A percentile compares a stretch with the other conserved stretches of the same genome.
Evolutionary conservation across 2,113 vertebrate species (phyloP).

Genomic region (Pangasianodon gigas): DNA sequence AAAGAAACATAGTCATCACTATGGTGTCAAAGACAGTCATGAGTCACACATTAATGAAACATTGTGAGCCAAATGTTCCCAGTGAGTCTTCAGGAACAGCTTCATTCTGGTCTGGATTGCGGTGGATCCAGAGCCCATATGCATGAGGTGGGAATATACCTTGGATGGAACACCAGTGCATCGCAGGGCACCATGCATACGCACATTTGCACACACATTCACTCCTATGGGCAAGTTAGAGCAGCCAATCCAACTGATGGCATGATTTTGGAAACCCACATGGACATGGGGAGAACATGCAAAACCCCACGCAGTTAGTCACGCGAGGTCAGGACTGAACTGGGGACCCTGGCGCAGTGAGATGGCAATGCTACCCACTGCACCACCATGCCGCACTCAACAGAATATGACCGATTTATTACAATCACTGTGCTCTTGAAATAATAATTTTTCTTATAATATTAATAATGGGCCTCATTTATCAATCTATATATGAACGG

Average conservation of each 20-base stretch:
- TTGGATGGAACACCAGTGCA: background rate
- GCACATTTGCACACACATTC: background rate
- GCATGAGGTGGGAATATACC: background rate
- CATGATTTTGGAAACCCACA: background rate
- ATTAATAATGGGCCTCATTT: background rate
- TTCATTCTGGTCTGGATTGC: background rate
- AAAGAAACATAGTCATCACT: background rate
- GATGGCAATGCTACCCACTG: background rate
- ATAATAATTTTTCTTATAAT: background rate
- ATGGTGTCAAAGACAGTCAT: background rate
- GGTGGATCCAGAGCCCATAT: background rate
- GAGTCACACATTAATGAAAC: slow-evolving; percentile 15
- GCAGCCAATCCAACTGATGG: background rate
- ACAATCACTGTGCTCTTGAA: background rate
- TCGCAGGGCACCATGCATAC: background rate
- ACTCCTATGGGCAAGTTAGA: background rate
- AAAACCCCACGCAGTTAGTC: background rate
- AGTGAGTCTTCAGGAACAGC: background rate
- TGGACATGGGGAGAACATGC: background rate
- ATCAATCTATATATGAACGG: background rate
- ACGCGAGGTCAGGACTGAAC: background rate
- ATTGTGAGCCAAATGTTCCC: background rate
- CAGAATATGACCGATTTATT: background rate
- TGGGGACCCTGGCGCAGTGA: no score
- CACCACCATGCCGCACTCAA: background rate